phyloP scores from a whole-genome alignment of 2,888 invertebrate species.

The Amphipoea lucens region DNA sequence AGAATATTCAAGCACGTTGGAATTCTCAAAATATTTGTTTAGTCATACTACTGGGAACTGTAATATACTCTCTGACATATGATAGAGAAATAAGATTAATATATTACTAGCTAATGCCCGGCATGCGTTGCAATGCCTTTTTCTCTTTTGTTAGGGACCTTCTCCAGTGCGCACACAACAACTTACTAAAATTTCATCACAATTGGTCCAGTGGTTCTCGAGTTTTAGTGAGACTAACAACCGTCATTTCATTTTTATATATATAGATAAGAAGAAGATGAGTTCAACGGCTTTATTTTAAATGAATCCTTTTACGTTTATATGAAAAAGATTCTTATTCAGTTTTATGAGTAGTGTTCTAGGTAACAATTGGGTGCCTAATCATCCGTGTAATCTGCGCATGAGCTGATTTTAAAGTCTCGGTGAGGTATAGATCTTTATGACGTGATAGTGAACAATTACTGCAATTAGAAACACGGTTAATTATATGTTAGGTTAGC shows the following conservation, averaged over 20 bases:
- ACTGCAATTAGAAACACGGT: slow-evolving; percentile 43
- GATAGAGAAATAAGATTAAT: slow-evolving; percentile 33
- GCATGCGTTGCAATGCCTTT: background rate
- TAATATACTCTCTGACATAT: slow-evolving; percentile 28
- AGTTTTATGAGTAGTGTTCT: slow-evolving; percentile 23
- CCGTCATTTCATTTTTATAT: too few species aligned
- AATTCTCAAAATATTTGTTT: slow-evolving; percentile 62
- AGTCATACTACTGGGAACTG: slow-evolving; percentile 56
- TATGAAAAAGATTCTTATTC: slow-evolving; percentile 8
- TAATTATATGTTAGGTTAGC: slow-evolving; percentile 21
- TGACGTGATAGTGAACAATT: slow-evolving; percentile 28
- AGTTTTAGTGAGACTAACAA: background rate
- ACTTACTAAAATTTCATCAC: background rate
- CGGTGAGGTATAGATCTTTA: slow-evolving; percentile 14
- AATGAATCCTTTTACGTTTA: slow-evolving; percentile 14
- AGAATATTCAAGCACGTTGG: slow-evolving; percentile 58
- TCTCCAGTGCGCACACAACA: background rate
- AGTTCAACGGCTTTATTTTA: slow-evolving; percentile 44
- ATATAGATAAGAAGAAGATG: background rate
- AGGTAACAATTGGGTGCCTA: slow-evolving; percentile 20
- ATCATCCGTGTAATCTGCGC: slow-evolving; percentile 40
- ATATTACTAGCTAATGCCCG: background rate
- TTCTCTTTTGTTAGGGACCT: background rate
- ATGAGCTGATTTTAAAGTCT: slow-evolving; percentile 33
- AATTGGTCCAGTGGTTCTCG: background rate